Evolutionary conservation across 2,888 invertebrate species (phyloP).

Genomic region (Tortricodes alternella): DNA sequence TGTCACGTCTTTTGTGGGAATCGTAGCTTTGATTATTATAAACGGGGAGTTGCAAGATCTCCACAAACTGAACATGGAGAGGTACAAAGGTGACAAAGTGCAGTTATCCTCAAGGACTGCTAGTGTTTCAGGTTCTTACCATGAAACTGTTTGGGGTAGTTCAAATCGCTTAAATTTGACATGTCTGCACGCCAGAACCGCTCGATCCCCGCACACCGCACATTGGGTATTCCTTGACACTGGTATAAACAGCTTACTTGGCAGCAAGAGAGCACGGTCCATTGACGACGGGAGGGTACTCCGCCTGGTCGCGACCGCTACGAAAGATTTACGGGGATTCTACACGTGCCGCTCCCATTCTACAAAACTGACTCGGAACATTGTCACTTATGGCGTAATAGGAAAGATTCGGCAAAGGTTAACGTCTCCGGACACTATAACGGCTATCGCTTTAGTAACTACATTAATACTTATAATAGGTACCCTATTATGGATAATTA

Average conservation of each 20-base stretch:
- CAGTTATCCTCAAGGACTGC: constrained; percentile 69
- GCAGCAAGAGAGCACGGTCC: constrained; percentile 50
- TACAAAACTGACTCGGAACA: constrained; percentile 56
- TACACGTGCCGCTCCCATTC: constrained; percentile 68
- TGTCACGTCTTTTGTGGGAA: constrained; percentile 53
- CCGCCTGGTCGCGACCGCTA: constrained; percentile 55
- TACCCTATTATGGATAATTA: constrained; percentile 61
- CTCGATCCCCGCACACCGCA: constrained; percentile 49
- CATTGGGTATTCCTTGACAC: constrained; percentile 67
- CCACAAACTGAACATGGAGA: constrained; percentile 55
- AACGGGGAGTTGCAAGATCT: constrained; percentile 59
- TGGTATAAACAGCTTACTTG: constrained; percentile 41
- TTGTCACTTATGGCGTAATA: constrained; percentile 71
- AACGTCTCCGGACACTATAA: constrained; percentile 57
- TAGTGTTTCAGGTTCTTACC: constrained; percentile 69
- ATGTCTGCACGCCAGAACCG: constrained; percentile 61
- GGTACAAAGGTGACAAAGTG: constrained; percentile 52
- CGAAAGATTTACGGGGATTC: constrained; percentile 64
- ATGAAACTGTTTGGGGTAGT: constrained; percentile 67
- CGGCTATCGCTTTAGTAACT: constrained; percentile 59
- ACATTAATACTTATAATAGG: constrained; percentile 58
- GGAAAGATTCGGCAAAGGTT: constrained; percentile 58
- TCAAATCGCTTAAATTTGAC: constrained; percentile 67
- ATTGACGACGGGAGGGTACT: constrained; percentile 64
- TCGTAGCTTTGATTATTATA: constrained; percentile 57